Evolutionary conservation across 2,113 vertebrate species (phyloP).

Genomic region (Saccopteryx bilineata): DNA sequence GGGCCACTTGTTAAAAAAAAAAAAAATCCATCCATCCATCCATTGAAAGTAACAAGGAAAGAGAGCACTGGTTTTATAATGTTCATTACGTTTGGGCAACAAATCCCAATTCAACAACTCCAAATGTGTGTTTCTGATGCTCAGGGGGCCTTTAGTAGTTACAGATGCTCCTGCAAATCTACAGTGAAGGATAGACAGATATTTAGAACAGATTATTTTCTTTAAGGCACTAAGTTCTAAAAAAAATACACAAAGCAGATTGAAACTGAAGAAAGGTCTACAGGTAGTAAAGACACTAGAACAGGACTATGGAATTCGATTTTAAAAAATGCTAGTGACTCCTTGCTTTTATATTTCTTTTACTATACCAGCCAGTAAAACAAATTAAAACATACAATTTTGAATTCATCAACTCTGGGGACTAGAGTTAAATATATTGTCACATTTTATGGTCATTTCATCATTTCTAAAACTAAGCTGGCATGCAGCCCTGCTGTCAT

Average conservation of each 20-base stretch:
- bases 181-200: not conserved
- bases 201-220: not conserved
- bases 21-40: not conserved
- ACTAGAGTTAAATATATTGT: not conserved
- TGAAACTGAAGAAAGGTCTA: not conserved
- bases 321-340: not conserved
- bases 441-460: not conserved
- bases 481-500: slow-evolving; percentile 17
- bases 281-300: not conserved
- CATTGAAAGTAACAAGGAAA: not conserved
- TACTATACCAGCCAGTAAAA: not conserved
- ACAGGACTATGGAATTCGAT: not conserved
- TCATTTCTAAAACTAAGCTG: slow-evolving; percentile 57
- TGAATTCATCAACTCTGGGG: not conserved
- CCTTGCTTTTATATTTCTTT: not conserved
- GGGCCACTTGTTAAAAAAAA: not conserved
- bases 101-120: not conserved
- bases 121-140: not conserved
- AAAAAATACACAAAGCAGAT: not conserved
- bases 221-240: not conserved
- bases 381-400: slow-evolving; percentile 8
- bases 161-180: not conserved
- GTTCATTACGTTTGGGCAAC: not conserved
- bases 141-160: not conserved
- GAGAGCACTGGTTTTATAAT: not conserved